Evolutionary conservation across 1,140 invertebrate species (phyloP).

Genomic region (Zaprionus davidi): DNA sequence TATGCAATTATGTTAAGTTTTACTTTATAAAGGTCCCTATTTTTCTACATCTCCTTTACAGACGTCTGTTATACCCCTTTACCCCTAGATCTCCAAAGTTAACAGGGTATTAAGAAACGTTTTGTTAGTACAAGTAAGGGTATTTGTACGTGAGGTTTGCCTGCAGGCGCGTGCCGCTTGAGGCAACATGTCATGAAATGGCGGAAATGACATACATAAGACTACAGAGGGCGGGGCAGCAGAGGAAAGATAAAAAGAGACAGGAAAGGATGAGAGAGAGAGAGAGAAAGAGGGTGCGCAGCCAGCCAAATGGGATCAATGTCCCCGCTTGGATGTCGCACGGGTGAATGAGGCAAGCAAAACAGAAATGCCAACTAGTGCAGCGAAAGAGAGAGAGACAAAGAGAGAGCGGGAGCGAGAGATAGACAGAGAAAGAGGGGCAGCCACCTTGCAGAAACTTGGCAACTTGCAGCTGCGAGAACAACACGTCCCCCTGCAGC

Average conservation of each 20-base stretch:
- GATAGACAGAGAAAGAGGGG: slow-evolving; percentile 20
- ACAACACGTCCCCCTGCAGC: slow-evolving; percentile 17
- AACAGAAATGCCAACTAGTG: slow-evolving; percentile 58
- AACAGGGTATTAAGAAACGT: not conserved
- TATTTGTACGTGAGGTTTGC: slow-evolving; percentile 5
- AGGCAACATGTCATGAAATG: slow-evolving; percentile 16
- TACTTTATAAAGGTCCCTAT: not conserved
- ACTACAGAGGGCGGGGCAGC: not conserved
- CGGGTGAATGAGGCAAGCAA: slow-evolving; percentile 68
- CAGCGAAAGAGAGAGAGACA: slow-evolving; percentile 6
- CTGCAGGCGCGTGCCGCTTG: slow-evolving; percentile 21
- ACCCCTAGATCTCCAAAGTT: not conserved
- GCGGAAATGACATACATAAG: slow-evolving; percentile 59
- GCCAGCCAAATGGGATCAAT: slow-evolving; percentile 71
- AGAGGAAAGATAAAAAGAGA: not conserved
- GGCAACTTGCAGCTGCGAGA: slow-evolving; percentile 1
- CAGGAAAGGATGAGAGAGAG: not conserved
- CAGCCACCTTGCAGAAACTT: slow-evolving; percentile 11
- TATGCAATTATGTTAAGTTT: too few species aligned
- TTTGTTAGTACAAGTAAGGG: not conserved
- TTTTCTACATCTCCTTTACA: not conserved
- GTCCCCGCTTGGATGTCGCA: slow-evolving; percentile 62
- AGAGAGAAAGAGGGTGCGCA: not conserved
- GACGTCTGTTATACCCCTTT: not conserved
- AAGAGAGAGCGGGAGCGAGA: slow-evolving; percentile 11